These are phyloP conservation scores for Lepidochitona cinerea DNA, from an alignment of 2,888 invertebrate genomes.

Conservation along the genomic window DNA sequence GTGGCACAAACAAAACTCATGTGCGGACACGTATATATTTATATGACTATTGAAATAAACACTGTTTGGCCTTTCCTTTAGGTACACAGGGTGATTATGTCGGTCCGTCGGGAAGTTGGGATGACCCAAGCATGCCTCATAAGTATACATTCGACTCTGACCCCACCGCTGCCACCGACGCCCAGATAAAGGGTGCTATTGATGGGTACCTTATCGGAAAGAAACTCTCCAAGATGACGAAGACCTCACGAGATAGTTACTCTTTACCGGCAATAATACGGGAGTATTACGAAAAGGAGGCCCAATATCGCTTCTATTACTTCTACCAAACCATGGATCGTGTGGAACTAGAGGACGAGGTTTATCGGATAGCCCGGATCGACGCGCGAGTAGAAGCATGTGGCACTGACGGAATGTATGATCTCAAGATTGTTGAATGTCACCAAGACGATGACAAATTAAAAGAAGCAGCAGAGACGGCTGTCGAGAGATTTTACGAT, in stretches of 20 bases:
- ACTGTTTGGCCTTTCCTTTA: not conserved
- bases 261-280: not conserved
- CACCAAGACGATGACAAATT: not conserved
- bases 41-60: too few relatives aligned
- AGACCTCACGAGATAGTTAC: not conserved
- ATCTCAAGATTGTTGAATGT: not conserved
- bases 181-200: not conserved
- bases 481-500: not conserved
- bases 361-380: not conserved
- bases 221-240: not conserved
- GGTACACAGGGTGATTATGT: not conserved
- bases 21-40: too few relatives aligned
- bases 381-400: not conserved
- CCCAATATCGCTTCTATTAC: not conserved
- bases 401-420: not conserved
- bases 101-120: not conserved
- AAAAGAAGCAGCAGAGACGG: not conserved
- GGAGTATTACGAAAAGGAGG: not conserved
- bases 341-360: not conserved
- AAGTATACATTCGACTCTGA: not conserved
- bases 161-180: not conserved
- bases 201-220: not conserved
- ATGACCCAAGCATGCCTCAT: not conserved
- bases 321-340: not conserved
- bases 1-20: too few relatives aligned